phyloP scores from a whole-genome alignment of 2,797 vertebrate species.

The Echiichthys vipera region DNA sequence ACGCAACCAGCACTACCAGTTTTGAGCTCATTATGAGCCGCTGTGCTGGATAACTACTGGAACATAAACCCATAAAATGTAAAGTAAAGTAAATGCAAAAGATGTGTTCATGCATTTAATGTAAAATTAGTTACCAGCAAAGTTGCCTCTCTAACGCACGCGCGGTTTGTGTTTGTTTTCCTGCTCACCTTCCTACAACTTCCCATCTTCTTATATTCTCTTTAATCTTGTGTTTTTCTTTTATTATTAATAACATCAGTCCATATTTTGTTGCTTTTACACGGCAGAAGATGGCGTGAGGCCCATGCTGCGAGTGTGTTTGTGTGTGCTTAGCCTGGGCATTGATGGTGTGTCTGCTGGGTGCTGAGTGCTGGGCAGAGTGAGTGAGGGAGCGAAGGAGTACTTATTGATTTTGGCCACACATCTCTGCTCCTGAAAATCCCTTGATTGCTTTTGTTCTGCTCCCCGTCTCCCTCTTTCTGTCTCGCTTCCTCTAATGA shows the following conservation, averaged over 20 bases:
- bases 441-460: constrained; percentile 86
- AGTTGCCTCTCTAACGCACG: neutral
- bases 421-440: constrained; percentile 79
- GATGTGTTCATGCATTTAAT: neutral
- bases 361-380: constrained; percentile 68
- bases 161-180: neutral
- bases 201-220: neutral
- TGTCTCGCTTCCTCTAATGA: constrained; percentile 82
- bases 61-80: neutral
- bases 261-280: constrained; percentile 39
- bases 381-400: constrained; percentile 75
- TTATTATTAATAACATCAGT: constrained; percentile 28
- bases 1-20: neutral
- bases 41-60: neutral
- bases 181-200: neutral
- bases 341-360: constrained; percentile 59
- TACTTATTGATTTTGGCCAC: constrained; percentile 85
- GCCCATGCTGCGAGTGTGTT: constrained; percentile 37
- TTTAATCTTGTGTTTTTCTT: constrained; percentile 14
- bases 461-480: constrained; percentile 74
- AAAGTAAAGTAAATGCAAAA: neutral
- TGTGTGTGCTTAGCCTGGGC: constrained; percentile 35
- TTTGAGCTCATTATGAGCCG: neutral
- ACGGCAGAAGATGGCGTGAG: constrained; percentile 41
- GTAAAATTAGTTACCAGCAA: neutral